Percentiles rank a stretch among this genome's conserved stretches.
Evolutionary conservation across 2,888 invertebrate species (phyloP).

Genomic region (Agrypnus murinus): DNA sequence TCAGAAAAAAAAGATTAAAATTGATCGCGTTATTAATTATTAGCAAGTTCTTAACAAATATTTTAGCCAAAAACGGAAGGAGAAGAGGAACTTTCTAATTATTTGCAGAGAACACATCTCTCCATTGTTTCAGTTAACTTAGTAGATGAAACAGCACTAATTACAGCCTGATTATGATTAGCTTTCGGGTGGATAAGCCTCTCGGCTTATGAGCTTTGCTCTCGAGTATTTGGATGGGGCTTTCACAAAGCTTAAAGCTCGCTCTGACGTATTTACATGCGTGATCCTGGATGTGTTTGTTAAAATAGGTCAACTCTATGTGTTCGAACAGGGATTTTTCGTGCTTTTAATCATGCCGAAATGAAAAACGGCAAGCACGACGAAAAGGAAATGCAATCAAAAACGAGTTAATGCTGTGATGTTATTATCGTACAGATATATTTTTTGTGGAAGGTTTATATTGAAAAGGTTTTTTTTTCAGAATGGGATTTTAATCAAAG

Average conservation of each 20-base stretch:
- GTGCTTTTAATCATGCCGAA: background rate
- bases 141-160: slow-evolving; percentile 64
- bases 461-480: background rate
- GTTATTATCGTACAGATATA: no score
- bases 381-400: no score
- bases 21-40: slow-evolving; percentile 6
- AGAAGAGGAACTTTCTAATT: slow-evolving; percentile 23
- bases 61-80: background rate
- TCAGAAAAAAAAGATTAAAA: background rate
- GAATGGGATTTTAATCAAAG: slow-evolving; percentile 12
- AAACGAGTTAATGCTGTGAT: background rate
- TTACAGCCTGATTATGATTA: slow-evolving; percentile 71
- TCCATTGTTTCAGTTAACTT: slow-evolving; percentile 48
- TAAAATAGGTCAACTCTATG: slow-evolving; percentile 46
- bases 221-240: slow-evolving; percentile 68
- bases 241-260: slow-evolving; percentile 66
- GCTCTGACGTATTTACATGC: slow-evolving; percentile 53
- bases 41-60: background rate
- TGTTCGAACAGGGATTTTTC: slow-evolving; percentile 32
- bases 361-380: background rate
- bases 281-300: slow-evolving; percentile 51
- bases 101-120: slow-evolving; percentile 35
- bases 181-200: slow-evolving; percentile 70
- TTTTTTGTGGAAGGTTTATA: no score
- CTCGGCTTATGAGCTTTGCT: slow-evolving; percentile 69